Base-by-base conservation (phyloP, 1,140 invertebrate species). In the Eupristina koningsbergeri region DNA sequence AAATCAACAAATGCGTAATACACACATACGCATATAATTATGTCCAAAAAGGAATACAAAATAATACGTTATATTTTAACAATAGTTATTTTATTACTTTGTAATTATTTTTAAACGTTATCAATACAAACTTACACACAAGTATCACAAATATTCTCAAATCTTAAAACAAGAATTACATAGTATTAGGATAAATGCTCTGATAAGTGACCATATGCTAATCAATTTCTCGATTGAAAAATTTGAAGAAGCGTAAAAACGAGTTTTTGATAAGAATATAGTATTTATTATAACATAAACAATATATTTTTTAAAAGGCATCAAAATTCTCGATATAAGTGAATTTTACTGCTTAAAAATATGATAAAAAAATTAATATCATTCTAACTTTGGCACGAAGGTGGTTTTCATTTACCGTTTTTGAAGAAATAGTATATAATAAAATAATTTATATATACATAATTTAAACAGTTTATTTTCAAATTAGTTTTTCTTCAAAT, bases 101-200 rank as follows among this genome's bases (percentile, higher is more conserved):
- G 34, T 67, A 81, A 47, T 26, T 80, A 82, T 82, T 76, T 58
- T 78, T n/a, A 31, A 45, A 61, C 31, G 0, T 36, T 79, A 63
- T 63, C 26, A 85, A 79, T 83, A 36, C 39, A 82, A 85, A 82
- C 84, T 79, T 85, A 85, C 67, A 85, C 64, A 58, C 69, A 85
- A 82, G 45, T 85, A 85, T 85, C 84, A 85, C 84, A 85, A 85
- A 64, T 85, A 82, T 82, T 80, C 63, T 74, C 61, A 63, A 71
- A 78, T 45, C 50, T 78, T 67, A 79, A 63, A 53, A 76, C n/a
- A 84, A 36, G 58, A 22, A 71, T 83, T 69, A 45, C 36, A 47
- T 45, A 63, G 17, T 80, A 75, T 84, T 58, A 75, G 47, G 58
- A 80, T 58, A 76, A 75, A 45, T 80, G 78, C 34, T 64, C 45